Evolutionary conservation across 2,888 invertebrate species (phyloP).

Genomic region (Lepidocyrtoides sp.): DNA sequence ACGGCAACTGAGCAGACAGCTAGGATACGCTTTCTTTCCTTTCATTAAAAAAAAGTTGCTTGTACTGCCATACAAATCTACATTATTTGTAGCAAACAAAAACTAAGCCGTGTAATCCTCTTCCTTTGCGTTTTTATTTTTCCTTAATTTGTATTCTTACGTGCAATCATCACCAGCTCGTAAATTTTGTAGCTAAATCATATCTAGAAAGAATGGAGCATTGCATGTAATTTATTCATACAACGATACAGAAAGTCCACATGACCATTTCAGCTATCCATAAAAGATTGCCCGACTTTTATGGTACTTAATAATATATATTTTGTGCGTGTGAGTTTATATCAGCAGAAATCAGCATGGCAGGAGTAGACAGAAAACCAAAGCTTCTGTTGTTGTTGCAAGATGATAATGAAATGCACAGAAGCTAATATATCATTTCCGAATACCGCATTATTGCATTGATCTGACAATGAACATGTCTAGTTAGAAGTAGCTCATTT

Average conservation of each 20-base stretch:
- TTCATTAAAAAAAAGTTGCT: slow-evolving; percentile 18
- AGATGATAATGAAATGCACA: background rate
- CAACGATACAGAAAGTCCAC: slow-evolving; percentile 1
- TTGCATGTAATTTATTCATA: slow-evolving; percentile 35
- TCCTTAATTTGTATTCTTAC: slow-evolving; percentile 40
- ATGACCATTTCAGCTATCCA: slow-evolving; percentile 53
- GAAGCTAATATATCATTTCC: slow-evolving; percentile 35
- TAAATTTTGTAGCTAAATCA: slow-evolving; percentile 47
- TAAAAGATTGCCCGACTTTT: slow-evolving; percentile 48
- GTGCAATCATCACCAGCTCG: slow-evolving; percentile 51
- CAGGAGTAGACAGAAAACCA: background rate
- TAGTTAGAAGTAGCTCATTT: slow-evolving; percentile 43
- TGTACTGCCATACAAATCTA: slow-evolving; percentile 35
- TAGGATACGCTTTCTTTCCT: slow-evolving; percentile 4
- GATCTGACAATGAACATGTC: slow-evolving; percentile 14
- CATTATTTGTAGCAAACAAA: background rate
- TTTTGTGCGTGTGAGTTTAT: slow-evolving; percentile 8
- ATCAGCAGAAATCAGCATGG: background rate
- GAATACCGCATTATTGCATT: slow-evolving; percentile 5
- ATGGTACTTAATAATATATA: slow-evolving; percentile 39
- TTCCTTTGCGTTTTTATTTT: slow-evolving; percentile 28
- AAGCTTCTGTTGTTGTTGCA: background rate
- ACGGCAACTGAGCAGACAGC: too few relatives aligned
- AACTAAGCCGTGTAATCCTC: slow-evolving; percentile 3
- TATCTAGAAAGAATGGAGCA: slow-evolving; percentile 39